Percentiles rank a stretch among this genome's conserved stretches.
Evolutionary conservation across 2,113 vertebrate genomes (phyloP).

Genomic region (Plecturocebus donacophilus): DNA sequence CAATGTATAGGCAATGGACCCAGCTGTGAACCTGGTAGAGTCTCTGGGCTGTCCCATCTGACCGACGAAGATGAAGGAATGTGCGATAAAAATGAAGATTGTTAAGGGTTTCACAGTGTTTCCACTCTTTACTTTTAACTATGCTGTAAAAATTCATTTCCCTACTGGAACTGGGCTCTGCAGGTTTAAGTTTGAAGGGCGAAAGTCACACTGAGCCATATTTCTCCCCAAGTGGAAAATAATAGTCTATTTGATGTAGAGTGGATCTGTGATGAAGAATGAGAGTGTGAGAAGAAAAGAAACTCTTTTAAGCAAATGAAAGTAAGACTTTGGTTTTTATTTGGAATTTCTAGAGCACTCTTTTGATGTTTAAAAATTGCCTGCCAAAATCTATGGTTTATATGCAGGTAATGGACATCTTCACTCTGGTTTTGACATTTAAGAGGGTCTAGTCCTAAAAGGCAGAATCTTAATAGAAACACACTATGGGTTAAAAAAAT

Average conservation of each 20-base stretch:
- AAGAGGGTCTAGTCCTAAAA: neutral
- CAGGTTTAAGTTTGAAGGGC: neutral
- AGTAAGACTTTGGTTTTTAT: neutral
- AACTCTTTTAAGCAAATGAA: neutral
- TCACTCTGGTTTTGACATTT: neutral
- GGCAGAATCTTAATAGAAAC: neutral
- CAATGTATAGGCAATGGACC: neutral
- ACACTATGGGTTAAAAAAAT: neutral
- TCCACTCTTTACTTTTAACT: neutral
- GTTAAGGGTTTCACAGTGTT: rapidly evolving
- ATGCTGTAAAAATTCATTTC: neutral
- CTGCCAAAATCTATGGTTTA: neutral
- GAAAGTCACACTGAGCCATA: neutral
- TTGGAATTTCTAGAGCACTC: neutral
- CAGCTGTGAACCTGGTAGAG: neutral
- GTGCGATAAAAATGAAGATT: rapidly evolving
- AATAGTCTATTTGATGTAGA: neutral
- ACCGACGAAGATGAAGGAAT: neutral
- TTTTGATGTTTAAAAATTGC: constrained; percentile 34
- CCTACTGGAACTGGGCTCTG: neutral
- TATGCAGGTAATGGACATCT: constrained; percentile 25
- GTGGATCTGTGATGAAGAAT: neutral
- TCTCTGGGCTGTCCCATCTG: neutral
- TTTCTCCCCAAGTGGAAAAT: neutral
- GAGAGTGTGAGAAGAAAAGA: neutral